Percentiles rank a stretch among this genome's conserved stretches.
phyloP scores from a whole-genome alignment of 2,113 vertebrate genomes.

The Galemys pyrenaicus region DNA sequence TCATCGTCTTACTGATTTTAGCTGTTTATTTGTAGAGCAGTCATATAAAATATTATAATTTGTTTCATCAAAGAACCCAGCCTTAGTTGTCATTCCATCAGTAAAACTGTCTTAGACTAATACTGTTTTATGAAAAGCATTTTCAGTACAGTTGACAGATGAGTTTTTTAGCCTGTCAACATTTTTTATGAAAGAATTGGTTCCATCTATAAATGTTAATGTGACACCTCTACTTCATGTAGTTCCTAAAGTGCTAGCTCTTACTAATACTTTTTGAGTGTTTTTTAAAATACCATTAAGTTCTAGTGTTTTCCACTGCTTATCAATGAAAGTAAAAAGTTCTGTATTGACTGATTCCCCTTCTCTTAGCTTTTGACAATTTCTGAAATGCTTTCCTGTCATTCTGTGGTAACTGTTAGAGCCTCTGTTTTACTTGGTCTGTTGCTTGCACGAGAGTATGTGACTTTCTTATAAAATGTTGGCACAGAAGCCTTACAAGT shows the following conservation, averaged over 20 bases:
- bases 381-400: background rate
- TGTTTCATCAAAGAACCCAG: background rate
- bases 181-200: background rate
- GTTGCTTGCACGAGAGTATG: background rate
- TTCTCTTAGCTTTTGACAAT: background rate
- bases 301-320: background rate
- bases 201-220: background rate
- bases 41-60: background rate
- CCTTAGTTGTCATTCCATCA: slow-evolving; percentile 25
- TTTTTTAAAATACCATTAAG: background rate
- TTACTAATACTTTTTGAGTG: background rate
- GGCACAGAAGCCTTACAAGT: background rate
- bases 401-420: background rate
- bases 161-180: slow-evolving; percentile 18
- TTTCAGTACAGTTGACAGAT: slow-evolving; percentile 17
- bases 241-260: slow-evolving; percentile 8
- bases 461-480: background rate
- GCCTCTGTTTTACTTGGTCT: background rate
- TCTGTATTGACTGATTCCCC: background rate
- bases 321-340: background rate
- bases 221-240: background rate
- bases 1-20: background rate
- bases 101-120: background rate
- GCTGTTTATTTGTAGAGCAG: background rate
- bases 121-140: background rate